These are phyloP conservation scores for Epinephelus cyanopodus DNA, from an alignment of 2,113 vertebrate species.

Conservation along the genomic window DNA sequence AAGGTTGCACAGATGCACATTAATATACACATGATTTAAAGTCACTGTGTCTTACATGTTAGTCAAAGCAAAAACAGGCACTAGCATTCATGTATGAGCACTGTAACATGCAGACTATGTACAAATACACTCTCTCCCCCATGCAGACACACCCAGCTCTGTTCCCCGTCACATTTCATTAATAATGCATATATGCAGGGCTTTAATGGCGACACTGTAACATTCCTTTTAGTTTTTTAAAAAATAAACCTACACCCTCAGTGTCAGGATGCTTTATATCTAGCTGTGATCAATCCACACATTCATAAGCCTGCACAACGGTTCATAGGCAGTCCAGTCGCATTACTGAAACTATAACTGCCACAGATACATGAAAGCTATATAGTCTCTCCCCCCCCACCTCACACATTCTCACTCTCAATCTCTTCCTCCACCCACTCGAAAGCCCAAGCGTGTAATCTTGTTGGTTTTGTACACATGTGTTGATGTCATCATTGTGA, in stretches of 20 bases:
- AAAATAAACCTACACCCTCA: slow-evolving; percentile 49
- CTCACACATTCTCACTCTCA: slow-evolving; percentile 67
- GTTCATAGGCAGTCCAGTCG: slow-evolving; percentile 51
- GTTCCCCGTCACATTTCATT: slow-evolving; percentile 75
- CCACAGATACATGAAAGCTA: slow-evolving; percentile 71
- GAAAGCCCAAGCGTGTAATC: slow-evolving; percentile 80
- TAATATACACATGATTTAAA: slow-evolving; percentile 7
- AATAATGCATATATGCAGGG: slow-evolving; percentile 79
- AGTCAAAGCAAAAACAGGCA: slow-evolving; percentile 6
- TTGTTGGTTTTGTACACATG: slow-evolving; percentile 79
- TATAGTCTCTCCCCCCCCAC: slow-evolving; percentile 49
- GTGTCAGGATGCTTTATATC: slow-evolving; percentile 58
- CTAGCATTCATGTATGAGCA: slow-evolving; percentile 21
- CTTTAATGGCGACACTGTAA: slow-evolving; percentile 74
- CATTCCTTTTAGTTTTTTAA: slow-evolving; percentile 45
- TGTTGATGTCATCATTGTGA: slow-evolving; percentile 82
- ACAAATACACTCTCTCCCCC: slow-evolving; percentile 58
- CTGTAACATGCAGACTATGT: slow-evolving; percentile 46
- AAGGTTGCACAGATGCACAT: slow-evolving; percentile 10
- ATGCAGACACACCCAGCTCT: slow-evolving; percentile 71
- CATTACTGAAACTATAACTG: slow-evolving; percentile 64
- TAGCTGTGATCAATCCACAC: slow-evolving; percentile 54
- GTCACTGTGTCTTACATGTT: slow-evolving; percentile 1
- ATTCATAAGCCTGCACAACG: slow-evolving; percentile 53
- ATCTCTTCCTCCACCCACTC: slow-evolving; percentile 78